phyloP scores from a whole-genome alignment of 1,140 invertebrate genomes.

The Nymphalis io region DNA sequence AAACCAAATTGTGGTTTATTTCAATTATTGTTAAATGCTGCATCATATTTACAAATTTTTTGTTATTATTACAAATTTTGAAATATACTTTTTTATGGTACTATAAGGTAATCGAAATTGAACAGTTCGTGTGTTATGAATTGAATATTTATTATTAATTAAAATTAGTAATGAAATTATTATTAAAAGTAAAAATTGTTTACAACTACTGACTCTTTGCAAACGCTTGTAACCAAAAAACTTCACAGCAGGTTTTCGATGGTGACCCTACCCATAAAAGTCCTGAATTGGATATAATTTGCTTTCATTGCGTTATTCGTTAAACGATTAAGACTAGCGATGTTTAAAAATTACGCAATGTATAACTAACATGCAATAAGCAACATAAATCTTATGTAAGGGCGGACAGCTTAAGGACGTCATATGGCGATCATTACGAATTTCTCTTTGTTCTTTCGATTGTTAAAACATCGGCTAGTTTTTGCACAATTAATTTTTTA shows the following conservation, averaged over 20 bases:
- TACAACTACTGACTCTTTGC: slow-evolving; percentile 18
- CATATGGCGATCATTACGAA: slow-evolving; percentile 72
- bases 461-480: slow-evolving; percentile 60
- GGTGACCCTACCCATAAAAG: slow-evolving; percentile 24
- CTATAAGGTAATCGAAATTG: no score
- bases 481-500: slow-evolving; percentile 55
- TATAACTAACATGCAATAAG: slow-evolving; percentile 36
- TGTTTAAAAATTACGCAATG: slow-evolving; percentile 39
- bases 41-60: no score
- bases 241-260: slow-evolving; percentile 31
- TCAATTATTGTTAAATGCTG: not conserved
- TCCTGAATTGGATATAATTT: slow-evolving; percentile 11
- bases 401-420: slow-evolving; percentile 58
- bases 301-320: slow-evolving; percentile 48
- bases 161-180: no score
- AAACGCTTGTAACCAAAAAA: slow-evolving; percentile 27
- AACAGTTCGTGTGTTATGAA: no score
- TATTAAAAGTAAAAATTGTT: slow-evolving; percentile 12
- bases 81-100: no score
- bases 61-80: no score
- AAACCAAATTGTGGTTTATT: not conserved
- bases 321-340: not conserved
- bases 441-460: slow-evolving; percentile 69
- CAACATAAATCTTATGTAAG: slow-evolving; percentile 52
- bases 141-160: no score